These are phyloP conservation scores for Cardiocondyla obscurior DNA, from an alignment of 1,140 invertebrate genomes.

Conservation along the genomic window DNA sequence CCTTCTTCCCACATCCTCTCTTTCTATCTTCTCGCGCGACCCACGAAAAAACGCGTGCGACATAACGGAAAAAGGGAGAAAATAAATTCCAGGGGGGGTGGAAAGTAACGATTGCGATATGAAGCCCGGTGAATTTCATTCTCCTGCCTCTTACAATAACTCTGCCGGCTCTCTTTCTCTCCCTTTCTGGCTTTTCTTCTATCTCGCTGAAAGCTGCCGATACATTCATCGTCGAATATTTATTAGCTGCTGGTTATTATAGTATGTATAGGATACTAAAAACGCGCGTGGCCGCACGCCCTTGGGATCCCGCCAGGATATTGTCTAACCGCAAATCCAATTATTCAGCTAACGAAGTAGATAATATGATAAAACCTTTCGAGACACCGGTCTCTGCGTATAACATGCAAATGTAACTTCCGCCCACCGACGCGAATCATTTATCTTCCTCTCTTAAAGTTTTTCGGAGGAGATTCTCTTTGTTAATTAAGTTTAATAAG, in stretches of 20 bases:
- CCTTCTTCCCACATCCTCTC: not conserved
- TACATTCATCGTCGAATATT: conserved; percentile 55
- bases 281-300: conserved; percentile 18
- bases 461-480: conserved; percentile 18
- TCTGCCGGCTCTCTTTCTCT: not conserved
- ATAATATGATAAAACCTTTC: conserved; percentile 52
- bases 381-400: conserved; percentile 42
- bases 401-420: conserved; percentile 51
- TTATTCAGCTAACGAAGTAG: conserved; percentile 57
- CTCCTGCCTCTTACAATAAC: conserved; percentile 44
- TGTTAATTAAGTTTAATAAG: conserved; percentile 33
- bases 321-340: conserved; percentile 52
- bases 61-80: conserved; percentile 44
- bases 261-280: conserved; percentile 23
- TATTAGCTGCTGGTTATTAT: conserved; percentile 30
- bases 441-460: conserved; percentile 34
- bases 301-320: conserved; percentile 47
- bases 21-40: conserved; percentile 8
- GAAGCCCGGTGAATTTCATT: conserved; percentile 68
- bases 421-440: conserved; percentile 17
- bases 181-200: conserved; percentile 51
- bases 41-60: conserved; percentile 49
- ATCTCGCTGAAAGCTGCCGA: conserved; percentile 32
- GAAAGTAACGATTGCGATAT: conserved; percentile 69
- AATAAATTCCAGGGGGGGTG: conserved; percentile 62